phyloP scores from a whole-genome alignment of 2,888 invertebrate species.

The Ommatoiulus sabulosus region DNA sequence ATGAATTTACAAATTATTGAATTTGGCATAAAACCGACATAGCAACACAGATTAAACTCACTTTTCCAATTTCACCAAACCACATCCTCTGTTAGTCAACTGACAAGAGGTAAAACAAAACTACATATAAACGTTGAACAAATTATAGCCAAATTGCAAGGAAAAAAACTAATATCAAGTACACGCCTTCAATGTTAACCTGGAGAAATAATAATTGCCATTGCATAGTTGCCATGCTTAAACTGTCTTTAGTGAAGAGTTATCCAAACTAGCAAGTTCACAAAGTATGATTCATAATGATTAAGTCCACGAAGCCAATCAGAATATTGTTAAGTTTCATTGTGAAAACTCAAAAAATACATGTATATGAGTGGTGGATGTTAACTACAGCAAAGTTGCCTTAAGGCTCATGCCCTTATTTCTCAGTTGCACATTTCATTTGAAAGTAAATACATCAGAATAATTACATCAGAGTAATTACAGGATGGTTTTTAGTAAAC shows the following conservation, averaged over 20 bases:
- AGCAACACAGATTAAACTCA: background rate
- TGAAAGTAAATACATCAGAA: background rate
- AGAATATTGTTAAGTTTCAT: background rate
- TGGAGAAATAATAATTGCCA: background rate
- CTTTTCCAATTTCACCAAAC: background rate
- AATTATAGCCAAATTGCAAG: background rate
- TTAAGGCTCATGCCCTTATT: background rate
- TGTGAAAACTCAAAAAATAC: background rate
- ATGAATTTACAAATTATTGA: slow-evolving; percentile 4
- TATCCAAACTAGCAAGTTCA: background rate
- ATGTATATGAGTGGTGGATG: background rate
- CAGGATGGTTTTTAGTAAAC: background rate
- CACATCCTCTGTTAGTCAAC: background rate
- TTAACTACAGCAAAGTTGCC: background rate
- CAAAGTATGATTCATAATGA: background rate
- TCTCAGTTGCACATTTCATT: background rate
- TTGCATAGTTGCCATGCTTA: background rate
- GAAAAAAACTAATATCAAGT: background rate
- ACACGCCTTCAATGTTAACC: background rate
- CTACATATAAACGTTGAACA: background rate
- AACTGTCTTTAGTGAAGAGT: background rate
- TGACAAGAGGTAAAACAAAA: background rate
- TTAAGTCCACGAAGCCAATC: background rate
- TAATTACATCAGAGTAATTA: too few species aligned
- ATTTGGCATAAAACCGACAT: slow-evolving; percentile 17